phyloP scores from a whole-genome alignment of 1,140 invertebrate genomes.

The Lordiphosa clarofinis region DNA sequence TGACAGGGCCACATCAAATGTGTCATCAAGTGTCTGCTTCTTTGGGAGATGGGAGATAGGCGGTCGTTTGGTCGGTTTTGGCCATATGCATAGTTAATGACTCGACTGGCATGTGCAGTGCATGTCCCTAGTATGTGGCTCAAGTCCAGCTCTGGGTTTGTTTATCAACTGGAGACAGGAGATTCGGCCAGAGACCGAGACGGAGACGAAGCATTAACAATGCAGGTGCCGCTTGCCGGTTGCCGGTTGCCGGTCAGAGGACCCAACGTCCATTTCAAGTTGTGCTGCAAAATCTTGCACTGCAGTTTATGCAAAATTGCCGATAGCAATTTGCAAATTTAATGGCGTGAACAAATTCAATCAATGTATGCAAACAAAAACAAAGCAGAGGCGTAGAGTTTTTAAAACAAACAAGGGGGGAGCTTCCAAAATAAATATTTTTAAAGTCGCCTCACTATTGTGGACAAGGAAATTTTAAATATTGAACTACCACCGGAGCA shows the following conservation, averaged over 20 bases:
- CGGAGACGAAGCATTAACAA: slow-evolving; percentile 45
- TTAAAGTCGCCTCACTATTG: too few species aligned
- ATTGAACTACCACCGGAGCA: too few species aligned
- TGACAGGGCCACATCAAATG: slow-evolving; percentile 43
- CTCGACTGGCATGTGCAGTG: slow-evolving; percentile 8
- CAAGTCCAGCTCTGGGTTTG: background rate
- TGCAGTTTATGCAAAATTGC: slow-evolving; percentile 74
- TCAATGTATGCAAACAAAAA: slow-evolving; percentile 79
- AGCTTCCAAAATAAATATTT: too few species aligned
- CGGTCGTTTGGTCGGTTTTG: slow-evolving; percentile 9
- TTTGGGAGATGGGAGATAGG: background rate
- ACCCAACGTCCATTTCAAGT: slow-evolving; percentile 1
- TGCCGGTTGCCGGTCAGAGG: background rate
- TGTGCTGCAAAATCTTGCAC: slow-evolving; percentile 61
- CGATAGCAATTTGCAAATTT: slow-evolving; percentile 79
- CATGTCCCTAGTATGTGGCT: slow-evolving; percentile 10
- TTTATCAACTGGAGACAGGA: too few species aligned
- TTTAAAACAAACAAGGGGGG: background rate
- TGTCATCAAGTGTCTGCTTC: slow-evolving; percentile 36
- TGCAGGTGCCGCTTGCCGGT: slow-evolving; percentile 17
- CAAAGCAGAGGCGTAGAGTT: slow-evolving; percentile 25
- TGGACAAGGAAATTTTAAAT: too few species aligned
- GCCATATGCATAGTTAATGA: slow-evolving; percentile 73
- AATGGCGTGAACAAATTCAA: slow-evolving; percentile 80
- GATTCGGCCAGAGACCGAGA: background rate